Base-by-base conservation (phyloP, 37 sponge, comb jelly and placozoan genomes). In the Geodia barretti region DNA sequence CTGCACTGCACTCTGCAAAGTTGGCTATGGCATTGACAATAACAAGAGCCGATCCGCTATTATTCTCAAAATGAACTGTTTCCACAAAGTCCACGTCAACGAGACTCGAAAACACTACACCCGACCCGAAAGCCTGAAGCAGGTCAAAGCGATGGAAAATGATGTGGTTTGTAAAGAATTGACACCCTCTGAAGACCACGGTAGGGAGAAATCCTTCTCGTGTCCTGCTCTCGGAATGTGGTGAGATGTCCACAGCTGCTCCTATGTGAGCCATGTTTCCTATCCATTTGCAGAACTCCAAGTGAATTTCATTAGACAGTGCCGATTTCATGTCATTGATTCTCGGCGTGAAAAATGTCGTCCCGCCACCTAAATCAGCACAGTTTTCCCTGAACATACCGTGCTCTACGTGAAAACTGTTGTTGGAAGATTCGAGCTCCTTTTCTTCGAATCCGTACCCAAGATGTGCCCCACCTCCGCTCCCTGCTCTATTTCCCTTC, bases 211-310 rank as follows among this genome's bases (percentile, higher is more conserved):
- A 71, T 31, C 72, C 81, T 62, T 38, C 30, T 17, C 32, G 28
- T 0, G 34, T 14, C 9, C 60, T 70, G 40, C 42, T 61, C 11
- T 38, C 64, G 21, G 63, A 39, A 31, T 64, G 30, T 47, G 79
- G 68, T 3, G 83, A 21, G 33, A 82, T 37, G 41, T 82, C 83
- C 0, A 82, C 54, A 21, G 83, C 83, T 30, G 83, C 58, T 19
- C 83, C 66, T 33, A 73, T 29, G 34, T 74, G 31, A 8, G 83
- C 83, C 19, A 17, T 47, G 34, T 82, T 82, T 19, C 72, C 4
- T 14, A 20, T 41, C 74, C 74, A 82, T 11, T 17, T 39, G 54
- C 83, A 82, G 58, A 64, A 41, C 0, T 39, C 66, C 61, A 82
- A 73, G 4, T 5, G 14, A 33, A 72, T 20, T 11, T 59, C 4